These are phyloP conservation scores for Lampris incognitus DNA, from an alignment of 2,113 vertebrate genomes.

Conservation along the genomic window DNA sequence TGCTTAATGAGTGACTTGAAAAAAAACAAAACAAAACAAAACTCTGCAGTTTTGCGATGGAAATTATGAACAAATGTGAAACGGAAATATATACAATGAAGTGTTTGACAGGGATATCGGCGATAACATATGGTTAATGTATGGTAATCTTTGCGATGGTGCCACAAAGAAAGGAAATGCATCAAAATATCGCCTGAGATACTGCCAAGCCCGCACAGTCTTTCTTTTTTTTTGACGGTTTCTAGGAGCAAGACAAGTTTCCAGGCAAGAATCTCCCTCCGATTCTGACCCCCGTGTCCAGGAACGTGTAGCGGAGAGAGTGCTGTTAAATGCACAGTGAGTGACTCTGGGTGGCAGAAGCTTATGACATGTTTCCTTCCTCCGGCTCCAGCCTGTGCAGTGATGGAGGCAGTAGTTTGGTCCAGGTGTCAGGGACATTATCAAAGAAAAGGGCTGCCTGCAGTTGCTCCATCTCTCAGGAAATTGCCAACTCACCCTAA, in stretches of 20 bases:
- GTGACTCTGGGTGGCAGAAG: constrained; percentile 66
- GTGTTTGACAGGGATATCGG: background rate
- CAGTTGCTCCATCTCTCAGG: constrained; percentile 92
- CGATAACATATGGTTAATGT: background rate
- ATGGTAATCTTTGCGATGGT: constrained; percentile 6
- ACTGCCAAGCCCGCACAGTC: background rate
- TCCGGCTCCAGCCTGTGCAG: constrained; percentile 80
- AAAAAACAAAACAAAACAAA: background rate
- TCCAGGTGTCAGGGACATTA: constrained; percentile 94
- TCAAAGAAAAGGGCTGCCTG: constrained; percentile 92
- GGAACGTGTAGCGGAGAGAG: constrained; percentile 76
- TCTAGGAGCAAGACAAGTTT: constrained; percentile 48
- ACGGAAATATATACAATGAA: background rate
- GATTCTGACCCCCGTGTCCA: constrained; percentile 82
- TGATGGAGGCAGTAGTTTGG: constrained; percentile 91
- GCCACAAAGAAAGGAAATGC: constrained; percentile 2
- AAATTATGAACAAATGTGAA: constrained; percentile 2
- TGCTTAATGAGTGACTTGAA: constrained; percentile 70
- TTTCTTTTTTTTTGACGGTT: constrained; percentile 27
- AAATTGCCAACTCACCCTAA: constrained; percentile 99
- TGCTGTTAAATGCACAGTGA: constrained; percentile 75
- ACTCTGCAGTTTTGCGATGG: background rate
- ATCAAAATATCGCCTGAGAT: background rate
- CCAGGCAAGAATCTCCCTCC: constrained; percentile 42
- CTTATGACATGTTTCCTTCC: constrained; percentile 83